Evolutionary conservation across 2,888 invertebrate species (phyloP), one percentile per base, ranked within the genome.

Genomic region (Dynastes tityus): DNA sequence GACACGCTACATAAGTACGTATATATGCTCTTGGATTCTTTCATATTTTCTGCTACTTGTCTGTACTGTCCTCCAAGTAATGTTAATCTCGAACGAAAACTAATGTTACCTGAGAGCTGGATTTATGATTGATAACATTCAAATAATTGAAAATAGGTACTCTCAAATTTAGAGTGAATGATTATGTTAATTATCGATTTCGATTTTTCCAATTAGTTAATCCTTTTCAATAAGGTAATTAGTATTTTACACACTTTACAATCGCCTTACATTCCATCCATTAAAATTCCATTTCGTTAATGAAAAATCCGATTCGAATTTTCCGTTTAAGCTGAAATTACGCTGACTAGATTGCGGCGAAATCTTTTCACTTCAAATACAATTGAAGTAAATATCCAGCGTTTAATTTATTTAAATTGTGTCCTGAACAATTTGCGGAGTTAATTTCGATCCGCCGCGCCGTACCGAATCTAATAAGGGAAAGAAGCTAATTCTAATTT

Each of bases 401-500:
- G 37, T 37, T 74, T 74, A 74, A 74, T 61, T 55, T 55, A 45
- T 61, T 74, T 61, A 40, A 74, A 74, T 45, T 55, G 40, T 55
- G 67, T 55, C 51, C 55, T 51, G 37, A 32, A 40, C 49, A 76
- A 76, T 76, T 76, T 76, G 65, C 64, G 58, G 63, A 76, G 58
- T 68, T 76, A 78, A 78, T 78, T 76, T 77, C 77, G 63, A 79
- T 77, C 40, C 40, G 32, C 37, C 70, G 49, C 76, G 16, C 22
- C 67, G 51, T 71, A 71, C 37, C 40, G 40, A 77, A 77, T 67
- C 74, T 71, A 77, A 73, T 77, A 77, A 77, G 71, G 64, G 73
- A 70, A 64, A 71, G 77, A 40, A 73, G 58, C 58, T 58, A 77
- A 73, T 77, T 77, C 77, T 77, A 79, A 79, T 77, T 79, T 79